These are phyloP conservation scores for Mythimna impura DNA, from an alignment of 2,888 invertebrate species.

Conservation along the genomic window DNA sequence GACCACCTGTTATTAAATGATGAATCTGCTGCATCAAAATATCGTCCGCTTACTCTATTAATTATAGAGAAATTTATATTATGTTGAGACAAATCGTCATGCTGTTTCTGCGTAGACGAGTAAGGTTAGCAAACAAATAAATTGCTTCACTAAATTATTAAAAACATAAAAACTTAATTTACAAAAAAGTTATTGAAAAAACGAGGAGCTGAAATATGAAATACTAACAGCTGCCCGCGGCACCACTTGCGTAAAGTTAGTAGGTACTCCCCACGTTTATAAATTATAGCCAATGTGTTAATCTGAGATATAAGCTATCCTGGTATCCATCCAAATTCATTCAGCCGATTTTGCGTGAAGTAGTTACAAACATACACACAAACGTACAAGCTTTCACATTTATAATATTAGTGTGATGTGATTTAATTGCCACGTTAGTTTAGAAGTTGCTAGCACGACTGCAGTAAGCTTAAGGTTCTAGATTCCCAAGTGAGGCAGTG, in stretches of 20 bases:
- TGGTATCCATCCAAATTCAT: too few species aligned
- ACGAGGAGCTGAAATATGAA: not conserved
- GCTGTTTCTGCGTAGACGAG: conserved; percentile 71
- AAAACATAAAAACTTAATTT: not conserved
- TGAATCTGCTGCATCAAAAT: conserved; percentile 86
- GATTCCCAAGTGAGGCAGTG: not conserved
- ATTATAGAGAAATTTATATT: conserved; percentile 87
- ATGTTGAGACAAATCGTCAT: conserved; percentile 82
- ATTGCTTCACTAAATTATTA: too few species aligned
- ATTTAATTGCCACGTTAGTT: too few species aligned
- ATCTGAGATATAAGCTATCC: too few species aligned
- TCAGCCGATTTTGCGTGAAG: too few species aligned
- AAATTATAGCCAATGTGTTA: too few species aligned
- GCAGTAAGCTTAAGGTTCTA: not conserved
- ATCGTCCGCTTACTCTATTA: conserved; percentile 83
- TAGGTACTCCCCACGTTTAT: too few species aligned
- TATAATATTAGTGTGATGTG: too few species aligned
- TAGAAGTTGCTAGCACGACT: too few species aligned
- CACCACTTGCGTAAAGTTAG: too few species aligned
- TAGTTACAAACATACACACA: too few species aligned
- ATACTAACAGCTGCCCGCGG: not conserved
- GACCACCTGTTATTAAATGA: conserved; percentile 85
- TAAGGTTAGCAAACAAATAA: conserved; percentile 72
- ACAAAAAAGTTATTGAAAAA: not conserved
- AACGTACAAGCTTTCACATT: too few species aligned